Conservation (phyloP, 2,888 invertebrate genomes). For the Cacoxenus indagator region DNA sequence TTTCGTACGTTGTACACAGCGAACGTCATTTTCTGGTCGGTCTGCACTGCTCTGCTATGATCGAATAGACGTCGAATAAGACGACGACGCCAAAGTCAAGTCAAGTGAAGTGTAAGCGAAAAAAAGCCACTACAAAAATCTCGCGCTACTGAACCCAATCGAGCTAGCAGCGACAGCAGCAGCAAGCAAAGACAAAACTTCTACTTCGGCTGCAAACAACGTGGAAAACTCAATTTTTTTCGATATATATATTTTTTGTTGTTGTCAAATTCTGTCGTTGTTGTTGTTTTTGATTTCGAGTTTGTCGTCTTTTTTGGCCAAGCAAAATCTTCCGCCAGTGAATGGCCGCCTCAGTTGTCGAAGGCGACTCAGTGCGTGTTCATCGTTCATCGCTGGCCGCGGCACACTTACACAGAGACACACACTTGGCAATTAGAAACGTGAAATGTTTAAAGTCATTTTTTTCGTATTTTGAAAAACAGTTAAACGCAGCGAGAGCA, state of each 20-base stretch:
- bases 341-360: background rate
- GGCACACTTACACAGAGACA: background rate
- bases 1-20: constrained; percentile 62
- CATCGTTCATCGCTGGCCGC: background rate
- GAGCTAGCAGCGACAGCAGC: background rate
- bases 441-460: background rate
- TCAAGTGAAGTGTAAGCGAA: too few relatives aligned
- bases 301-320: constrained; percentile 30
- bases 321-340: constrained; percentile 33
- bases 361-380: background rate
- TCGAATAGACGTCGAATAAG: too few relatives aligned
- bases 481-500: too few relatives aligned
- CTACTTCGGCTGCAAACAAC: background rate
- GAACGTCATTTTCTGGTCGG: constrained; percentile 39
- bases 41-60: background rate
- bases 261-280: background rate
- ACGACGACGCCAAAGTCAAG: background rate
- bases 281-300: constrained; percentile 13
- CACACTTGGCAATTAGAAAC: too few relatives aligned
- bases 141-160: too few relatives aligned
- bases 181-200: background rate
- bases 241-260: background rate
- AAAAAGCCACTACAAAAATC: too few relatives aligned
- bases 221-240: background rate
- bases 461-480: background rate